Evolutionary conservation across 1,140 invertebrate genomes (phyloP), one percentile per base, ranked within the genome.

Genomic region (Lucilia sericata): DNA sequence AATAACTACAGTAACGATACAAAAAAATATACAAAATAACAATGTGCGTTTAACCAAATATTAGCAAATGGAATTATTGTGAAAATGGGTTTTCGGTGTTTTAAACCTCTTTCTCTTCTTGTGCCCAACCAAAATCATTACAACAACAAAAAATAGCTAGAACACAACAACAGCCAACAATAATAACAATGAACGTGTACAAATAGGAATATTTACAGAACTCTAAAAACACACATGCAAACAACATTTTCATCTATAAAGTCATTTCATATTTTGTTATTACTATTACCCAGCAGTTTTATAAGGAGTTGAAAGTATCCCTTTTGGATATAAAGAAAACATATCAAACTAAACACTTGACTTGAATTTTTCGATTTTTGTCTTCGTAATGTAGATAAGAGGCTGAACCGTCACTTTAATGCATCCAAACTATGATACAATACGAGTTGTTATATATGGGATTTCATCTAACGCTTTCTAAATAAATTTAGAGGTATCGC

Each of bases 81-180:
- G n/a, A 80, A 80, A 80, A 80, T 80, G 76, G 42, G n/a, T 80
- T 80, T 80, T 80, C 76, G 21, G 47, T 80, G 76, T 80, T 80
- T 51, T 21, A 78, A n/a, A 21, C 42, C 76, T 80, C 76, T 80
- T 49, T 19, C 19, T 9, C 10, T 13, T 51, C 19, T 21, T 70
- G 5, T 7, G 14, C n/a, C 55, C 30, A 14, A 34, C 2, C 30
- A 30, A 75, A 5, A 75, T 0, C 12, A 19, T 19, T 30, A 12
- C n/a, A 49, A 17, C 19, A 12, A 78, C 75, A 30, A 30, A 30
- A 30, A 78, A 19, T 17, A 78, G 17, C 17, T 17, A 78, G 12
- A 47, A 19, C 14, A 19, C 14, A 80, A 80, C 76, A 21, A 25
- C 65, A 21, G 19, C 65, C 4, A 80, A 80, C 13, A 80, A 80